These are phyloP conservation scores for Mesocricetus auratus DNA, from an alignment of 2,113 vertebrate genomes.

Conservation along the genomic window DNA sequence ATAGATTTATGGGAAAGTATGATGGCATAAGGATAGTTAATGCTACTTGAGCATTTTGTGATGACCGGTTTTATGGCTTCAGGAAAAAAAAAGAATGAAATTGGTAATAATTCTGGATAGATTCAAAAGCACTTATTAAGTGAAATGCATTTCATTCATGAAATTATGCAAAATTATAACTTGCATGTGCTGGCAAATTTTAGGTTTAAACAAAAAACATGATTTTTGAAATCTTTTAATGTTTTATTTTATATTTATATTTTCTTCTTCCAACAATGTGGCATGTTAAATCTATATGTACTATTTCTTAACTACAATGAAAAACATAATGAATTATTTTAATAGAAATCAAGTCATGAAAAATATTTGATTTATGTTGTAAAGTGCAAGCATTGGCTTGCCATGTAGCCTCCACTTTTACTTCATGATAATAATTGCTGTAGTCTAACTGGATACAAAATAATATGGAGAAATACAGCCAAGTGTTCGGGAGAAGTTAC, in stretches of 20 bases:
- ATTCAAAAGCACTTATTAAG: neutral
- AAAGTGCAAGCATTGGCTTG: neutral
- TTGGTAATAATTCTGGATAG: neutral
- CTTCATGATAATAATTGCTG: neutral
- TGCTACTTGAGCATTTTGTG: neutral
- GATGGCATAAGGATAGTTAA: neutral
- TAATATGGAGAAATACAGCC: neutral
- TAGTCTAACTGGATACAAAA: neutral
- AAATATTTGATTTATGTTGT: neutral
- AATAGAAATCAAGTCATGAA: neutral
- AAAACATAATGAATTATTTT: neutral
- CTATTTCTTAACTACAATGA: neutral
- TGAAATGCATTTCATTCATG: neutral
- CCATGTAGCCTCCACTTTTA: neutral
- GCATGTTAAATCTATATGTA: neutral
- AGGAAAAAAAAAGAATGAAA: constrained; percentile 24
- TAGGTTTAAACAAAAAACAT: neutral
- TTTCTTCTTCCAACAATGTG: neutral
- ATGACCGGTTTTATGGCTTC: neutral
- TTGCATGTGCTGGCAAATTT: neutral
- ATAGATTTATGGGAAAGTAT: neutral
- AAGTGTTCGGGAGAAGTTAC: neutral
- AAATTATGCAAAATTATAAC: neutral
- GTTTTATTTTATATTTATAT: neutral
- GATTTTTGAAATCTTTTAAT: neutral